A percentile compares a stretch with the other conserved stretches of the same genome.
phyloP scores from a whole-genome alignment of 2,888 invertebrate genomes.

The Pomacea canaliculata region DNA sequence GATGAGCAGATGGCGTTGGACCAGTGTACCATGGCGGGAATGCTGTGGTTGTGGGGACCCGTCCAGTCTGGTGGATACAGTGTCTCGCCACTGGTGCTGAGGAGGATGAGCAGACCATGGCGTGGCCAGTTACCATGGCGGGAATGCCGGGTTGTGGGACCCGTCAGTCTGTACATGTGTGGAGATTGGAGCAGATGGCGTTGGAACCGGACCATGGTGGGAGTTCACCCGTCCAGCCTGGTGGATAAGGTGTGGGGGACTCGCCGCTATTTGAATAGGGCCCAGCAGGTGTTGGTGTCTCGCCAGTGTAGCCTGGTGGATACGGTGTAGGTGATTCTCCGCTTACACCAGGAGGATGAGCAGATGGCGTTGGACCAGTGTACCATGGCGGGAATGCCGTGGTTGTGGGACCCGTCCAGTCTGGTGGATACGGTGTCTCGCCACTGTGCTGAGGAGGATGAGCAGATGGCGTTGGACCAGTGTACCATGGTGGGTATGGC shows the following conservation, averaged over 20 bases:
- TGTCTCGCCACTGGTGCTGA: constrained; percentile 10
- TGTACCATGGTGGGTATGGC: background rate
- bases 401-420: background rate
- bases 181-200: background rate
- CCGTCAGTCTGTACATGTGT: too few species aligned
- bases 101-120: too few species aligned
- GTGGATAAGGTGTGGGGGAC: background rate
- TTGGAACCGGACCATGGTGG: too few species aligned
- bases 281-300: too few species aligned
- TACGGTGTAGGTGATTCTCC: constrained; percentile 13
- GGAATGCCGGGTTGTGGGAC: too few species aligned
- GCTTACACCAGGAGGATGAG: constrained; percentile 18
- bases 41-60: constrained; percentile 2
- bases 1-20: constrained; percentile 4
- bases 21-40: constrained; percentile 9
- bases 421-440: constrained; percentile 7
- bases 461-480: constrained; percentile 5
- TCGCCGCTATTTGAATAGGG: too few species aligned
- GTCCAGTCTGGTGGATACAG: background rate
- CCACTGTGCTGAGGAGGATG: background rate
- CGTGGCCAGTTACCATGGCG: too few species aligned
- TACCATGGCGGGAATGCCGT: constrained; percentile 1
- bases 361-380: constrained; percentile 13
- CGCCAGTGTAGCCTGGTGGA: background rate
- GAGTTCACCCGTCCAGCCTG: constrained; percentile 2